Conservation (phyloP, 1,140 invertebrate species). For the Ostrea denselamellosa region DNA sequence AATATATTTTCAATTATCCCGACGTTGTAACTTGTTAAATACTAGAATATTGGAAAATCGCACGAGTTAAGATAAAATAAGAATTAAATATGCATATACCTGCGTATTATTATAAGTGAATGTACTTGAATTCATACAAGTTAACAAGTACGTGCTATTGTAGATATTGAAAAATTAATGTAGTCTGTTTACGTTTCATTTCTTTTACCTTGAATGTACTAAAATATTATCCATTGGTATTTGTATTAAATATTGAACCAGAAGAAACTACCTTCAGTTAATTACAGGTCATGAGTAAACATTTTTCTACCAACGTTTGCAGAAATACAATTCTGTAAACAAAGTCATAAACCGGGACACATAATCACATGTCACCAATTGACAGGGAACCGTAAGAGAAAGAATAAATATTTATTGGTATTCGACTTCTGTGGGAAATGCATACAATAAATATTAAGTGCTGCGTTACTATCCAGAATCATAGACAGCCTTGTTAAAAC, state of each 20-base stretch:
- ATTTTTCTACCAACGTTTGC: background rate
- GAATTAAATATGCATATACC: too few species aligned
- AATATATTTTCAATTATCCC: too few species aligned
- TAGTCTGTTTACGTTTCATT: background rate
- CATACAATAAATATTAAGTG: background rate
- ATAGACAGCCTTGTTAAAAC: background rate
- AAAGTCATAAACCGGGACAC: background rate
- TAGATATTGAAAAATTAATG: too few species aligned
- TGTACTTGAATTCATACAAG: too few species aligned
- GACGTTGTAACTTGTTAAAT: too few species aligned
- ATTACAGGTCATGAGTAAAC: slow-evolving; percentile 2
- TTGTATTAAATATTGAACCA: background rate
- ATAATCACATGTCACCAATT: background rate
- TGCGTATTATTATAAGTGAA: too few species aligned
- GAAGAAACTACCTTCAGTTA: background rate
- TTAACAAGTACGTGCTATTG: too few species aligned
- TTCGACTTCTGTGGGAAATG: background rate
- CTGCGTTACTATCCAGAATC: background rate
- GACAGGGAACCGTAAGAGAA: background rate
- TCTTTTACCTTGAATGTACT: background rate
- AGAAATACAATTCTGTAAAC: background rate
- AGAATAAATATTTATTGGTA: background rate
- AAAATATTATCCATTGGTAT: background rate
- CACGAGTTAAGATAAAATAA: too few species aligned
- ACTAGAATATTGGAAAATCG: too few species aligned